A percentile compares a stretch with the other conserved stretches of the same genome.
phyloP scores from a whole-genome alignment of 2,113 vertebrate species.

The Carlito syrichta region DNA sequence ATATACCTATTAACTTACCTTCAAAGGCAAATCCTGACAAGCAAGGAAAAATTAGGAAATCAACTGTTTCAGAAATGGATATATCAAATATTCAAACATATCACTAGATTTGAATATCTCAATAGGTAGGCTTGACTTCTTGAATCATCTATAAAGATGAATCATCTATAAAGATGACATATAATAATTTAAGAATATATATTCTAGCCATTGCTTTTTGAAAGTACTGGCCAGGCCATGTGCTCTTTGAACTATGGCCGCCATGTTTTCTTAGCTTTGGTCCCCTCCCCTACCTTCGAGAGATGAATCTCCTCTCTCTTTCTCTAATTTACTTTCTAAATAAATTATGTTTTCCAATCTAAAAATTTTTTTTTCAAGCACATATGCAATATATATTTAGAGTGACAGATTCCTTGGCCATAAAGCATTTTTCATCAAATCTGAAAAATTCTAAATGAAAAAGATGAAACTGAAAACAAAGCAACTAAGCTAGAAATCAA shows the following conservation, averaged over 20 bases:
- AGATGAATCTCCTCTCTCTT: no score
- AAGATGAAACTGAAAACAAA: not conserved
- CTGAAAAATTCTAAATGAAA: slow-evolving; percentile 24
- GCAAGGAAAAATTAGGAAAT: not conserved
- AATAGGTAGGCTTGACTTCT: not conserved
- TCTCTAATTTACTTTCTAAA: no score
- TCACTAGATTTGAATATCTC: not conserved
- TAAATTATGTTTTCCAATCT: no score
- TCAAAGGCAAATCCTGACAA: not conserved
- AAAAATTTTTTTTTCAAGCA: not conserved
- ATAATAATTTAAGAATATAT: not conserved
- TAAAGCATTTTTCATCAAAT: not conserved
- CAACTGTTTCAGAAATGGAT: not conserved
- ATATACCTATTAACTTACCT: not conserved
- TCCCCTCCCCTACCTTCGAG: no score
- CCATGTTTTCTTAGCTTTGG: no score
- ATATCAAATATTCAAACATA: not conserved
- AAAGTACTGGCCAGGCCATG: no score
- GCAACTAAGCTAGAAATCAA: not conserved
- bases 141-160: not conserved
- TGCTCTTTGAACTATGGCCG: no score
- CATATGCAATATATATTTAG: not conserved
- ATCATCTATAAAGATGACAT: not conserved
- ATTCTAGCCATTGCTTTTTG: no score
- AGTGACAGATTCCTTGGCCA: not conserved